Base-by-base conservation (phyloP, 1,140 invertebrate species). In the Doryteuthis pealeii region DNA sequence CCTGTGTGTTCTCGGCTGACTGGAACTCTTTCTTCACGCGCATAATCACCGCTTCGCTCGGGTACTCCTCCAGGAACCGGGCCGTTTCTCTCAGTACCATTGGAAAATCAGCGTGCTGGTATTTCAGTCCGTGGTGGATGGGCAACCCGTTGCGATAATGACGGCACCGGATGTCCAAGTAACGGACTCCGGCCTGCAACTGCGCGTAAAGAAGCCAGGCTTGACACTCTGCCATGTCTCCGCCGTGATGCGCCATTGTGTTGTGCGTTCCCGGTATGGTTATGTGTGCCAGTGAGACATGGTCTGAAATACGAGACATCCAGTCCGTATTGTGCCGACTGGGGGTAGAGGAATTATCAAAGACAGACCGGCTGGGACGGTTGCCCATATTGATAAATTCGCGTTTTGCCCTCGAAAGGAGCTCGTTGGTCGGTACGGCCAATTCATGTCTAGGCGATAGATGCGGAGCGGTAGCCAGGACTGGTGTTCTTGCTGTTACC, bases 241-340 rank as follows among this genome's bases (percentile, higher is more conserved):
- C 68, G 68, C 68, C 68, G 26, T 70, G 32, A 26, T 35, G 40
- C 28, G 32, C 40, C 32, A 70, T 43, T n/a, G 68, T 70, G 68
- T 70, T 43, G 40, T 70, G 68, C 33, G 68, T 70, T 26, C 68
- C 68, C 14, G 68, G 68, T 14, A 70, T 35, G 68, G 68, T 35
- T n/a, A 70, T 26, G 32, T 70, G 15, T 43, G 68, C 68, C 5
- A 70, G 68, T 2, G 31, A 70, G 0, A 35, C n/a, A 33, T 43
- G 32, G 33, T 70, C 68, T 22, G 32, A 22, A n/a, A 70, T 26
- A 10, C 26, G n/a, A 8, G 68, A 33, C 68, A 70, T 70, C 68
- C 68, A 70, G 32, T 70, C 30, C 1, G 68, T 33, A 32, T 70
- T 70, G 22, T 70, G n/a, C 2, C 32, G 32, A 33, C 32, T 70